These are phyloP conservation scores for Amblyteles armatorius DNA, from an alignment of 2,888 invertebrate species.

Conservation along the genomic window DNA sequence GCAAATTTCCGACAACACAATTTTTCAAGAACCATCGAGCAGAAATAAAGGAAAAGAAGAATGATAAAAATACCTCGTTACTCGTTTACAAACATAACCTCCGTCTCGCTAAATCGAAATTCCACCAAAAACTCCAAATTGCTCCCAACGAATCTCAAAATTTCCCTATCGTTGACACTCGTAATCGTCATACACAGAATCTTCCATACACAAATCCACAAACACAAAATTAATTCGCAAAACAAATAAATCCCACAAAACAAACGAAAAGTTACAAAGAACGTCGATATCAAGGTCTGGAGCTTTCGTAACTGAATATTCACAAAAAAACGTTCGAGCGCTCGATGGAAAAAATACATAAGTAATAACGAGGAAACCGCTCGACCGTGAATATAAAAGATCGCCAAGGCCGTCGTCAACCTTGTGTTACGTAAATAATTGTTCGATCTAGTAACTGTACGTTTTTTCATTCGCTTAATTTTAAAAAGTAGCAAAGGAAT, in stretches of 20 bases:
- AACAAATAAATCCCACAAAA: neutral
- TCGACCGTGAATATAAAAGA: neutral
- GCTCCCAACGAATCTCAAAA: neutral
- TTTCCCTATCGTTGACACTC: neutral
- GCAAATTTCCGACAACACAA: neutral
- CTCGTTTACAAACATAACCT: neutral
- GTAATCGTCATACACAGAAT: neutral
- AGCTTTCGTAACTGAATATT: neutral
- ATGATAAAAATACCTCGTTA: neutral
- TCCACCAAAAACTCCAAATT: neutral
- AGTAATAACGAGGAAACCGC: neutral
- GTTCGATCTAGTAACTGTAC: neutral
- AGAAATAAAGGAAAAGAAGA: neutral
- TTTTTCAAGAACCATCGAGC: neutral
- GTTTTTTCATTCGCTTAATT: neutral
- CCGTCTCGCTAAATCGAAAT: neutral
- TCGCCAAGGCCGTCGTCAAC: constrained; percentile 26
- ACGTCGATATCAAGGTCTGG: neutral
- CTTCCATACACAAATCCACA: neutral
- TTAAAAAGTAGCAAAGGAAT: neutral
- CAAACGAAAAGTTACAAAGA: neutral
- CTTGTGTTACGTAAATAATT: constrained; percentile 36
- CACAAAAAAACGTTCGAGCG: neutral
- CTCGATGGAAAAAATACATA: neutral
- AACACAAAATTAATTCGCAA: neutral